Evolutionary conservation across 2,797 vertebrate species (phyloP).

Genomic region (Arnoldichthys spilopterus): DNA sequence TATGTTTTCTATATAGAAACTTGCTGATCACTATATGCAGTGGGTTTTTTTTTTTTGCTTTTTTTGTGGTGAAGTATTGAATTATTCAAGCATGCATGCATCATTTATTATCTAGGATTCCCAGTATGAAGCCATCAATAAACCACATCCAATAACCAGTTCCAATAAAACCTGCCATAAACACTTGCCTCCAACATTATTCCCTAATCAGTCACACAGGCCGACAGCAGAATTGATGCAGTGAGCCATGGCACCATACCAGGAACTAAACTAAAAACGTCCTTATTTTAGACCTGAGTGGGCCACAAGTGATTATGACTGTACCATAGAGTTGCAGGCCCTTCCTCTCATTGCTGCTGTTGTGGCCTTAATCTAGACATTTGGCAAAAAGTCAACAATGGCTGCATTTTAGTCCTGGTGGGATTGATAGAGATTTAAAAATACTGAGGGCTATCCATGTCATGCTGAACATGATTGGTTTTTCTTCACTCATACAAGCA

Average conservation of each 20-base stretch:
- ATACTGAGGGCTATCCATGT: neutral
- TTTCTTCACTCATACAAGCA: neutral
- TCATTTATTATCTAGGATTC: conserved; percentile 56
- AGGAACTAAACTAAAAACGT: neutral
- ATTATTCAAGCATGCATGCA: conserved; percentile 54
- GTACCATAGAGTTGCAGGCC: neutral
- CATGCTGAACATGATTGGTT: neutral
- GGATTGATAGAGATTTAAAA: conserved; percentile 17
- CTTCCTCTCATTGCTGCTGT: neutral
- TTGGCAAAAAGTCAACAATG: neutral
- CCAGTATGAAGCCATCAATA: conserved; percentile 53
- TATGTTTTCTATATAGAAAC: conserved; percentile 24
- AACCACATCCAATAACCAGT: conserved; percentile 58
- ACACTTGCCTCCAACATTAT: conserved; percentile 41
- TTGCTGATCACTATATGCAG: conserved; percentile 15
- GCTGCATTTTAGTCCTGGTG: conserved; percentile 1
- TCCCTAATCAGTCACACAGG: conserved; percentile 45
- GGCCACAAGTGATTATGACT: neutral
- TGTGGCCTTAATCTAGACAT: conserved; percentile 15
- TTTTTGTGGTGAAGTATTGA: conserved; percentile 44
- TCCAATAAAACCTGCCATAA: conserved; percentile 57
- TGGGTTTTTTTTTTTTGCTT: conserved; percentile 26
- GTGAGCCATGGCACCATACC: conserved; percentile 11
- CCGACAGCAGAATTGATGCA: conserved; percentile 3
- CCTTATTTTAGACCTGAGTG: conserved; percentile 12